These are phyloP conservation scores for Cherax quadricarinatus DNA, from an alignment of 1,140 invertebrate species.

Conservation along the genomic window DNA sequence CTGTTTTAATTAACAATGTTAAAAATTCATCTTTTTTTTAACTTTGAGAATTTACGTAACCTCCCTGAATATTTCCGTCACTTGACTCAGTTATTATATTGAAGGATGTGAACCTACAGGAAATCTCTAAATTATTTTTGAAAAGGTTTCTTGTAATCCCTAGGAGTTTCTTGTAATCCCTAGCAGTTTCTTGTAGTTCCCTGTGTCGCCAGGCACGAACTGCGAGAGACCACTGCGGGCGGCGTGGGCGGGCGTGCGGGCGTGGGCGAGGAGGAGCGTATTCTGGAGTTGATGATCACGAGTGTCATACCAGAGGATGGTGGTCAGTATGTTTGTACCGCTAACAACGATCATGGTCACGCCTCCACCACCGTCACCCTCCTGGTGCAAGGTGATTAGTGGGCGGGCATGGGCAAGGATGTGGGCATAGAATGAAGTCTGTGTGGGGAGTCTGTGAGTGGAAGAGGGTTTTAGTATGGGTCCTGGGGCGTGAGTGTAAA, in stretches of 20 bases:
- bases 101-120: too few relatives aligned
- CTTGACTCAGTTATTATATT: too few relatives aligned
- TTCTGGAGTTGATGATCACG: slow-evolving; percentile 81
- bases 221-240: slow-evolving; percentile 49
- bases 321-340: slow-evolving; percentile 89
- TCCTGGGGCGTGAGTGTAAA: too few relatives aligned
- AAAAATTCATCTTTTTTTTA: too few relatives aligned
- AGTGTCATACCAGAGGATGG: slow-evolving; percentile 84
- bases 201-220: slow-evolving; percentile 29
- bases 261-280: slow-evolving; percentile 23
- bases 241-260: slow-evolving; percentile 27
- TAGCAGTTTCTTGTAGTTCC: too few relatives aligned
- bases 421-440: background rate
- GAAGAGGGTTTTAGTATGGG: background rate
- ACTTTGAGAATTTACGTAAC: too few relatives aligned
- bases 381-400: slow-evolving; percentile 46
- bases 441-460: background rate
- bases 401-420: background rate
- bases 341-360: slow-evolving; percentile 86
- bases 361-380: slow-evolving; percentile 78
- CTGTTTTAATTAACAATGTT: too few relatives aligned
- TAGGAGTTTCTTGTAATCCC: too few relatives aligned
- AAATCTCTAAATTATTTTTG: too few relatives aligned
- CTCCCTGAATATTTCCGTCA: too few relatives aligned
- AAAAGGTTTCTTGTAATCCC: too few relatives aligned